Evolutionary conservation across 2,797 vertebrate species (phyloP).

Genomic region (Gambelia wislizenii): DNA sequence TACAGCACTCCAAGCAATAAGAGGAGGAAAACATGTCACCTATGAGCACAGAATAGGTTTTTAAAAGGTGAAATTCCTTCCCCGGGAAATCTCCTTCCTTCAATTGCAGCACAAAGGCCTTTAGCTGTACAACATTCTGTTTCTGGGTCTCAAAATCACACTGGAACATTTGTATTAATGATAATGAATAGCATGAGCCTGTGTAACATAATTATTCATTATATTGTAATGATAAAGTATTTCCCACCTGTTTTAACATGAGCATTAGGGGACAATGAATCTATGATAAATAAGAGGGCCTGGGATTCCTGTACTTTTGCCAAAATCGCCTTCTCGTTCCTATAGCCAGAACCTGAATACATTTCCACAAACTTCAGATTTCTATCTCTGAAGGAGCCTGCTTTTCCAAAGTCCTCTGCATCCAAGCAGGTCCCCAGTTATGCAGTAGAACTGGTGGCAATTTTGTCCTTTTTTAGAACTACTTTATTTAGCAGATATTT

Average conservation of each 20-base stretch:
- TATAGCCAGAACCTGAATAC: background rate
- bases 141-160: background rate
- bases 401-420: background rate
- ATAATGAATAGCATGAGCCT: constrained; percentile 7
- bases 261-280: background rate
- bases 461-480: background rate
- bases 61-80: background rate
- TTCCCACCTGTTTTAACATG: constrained; percentile 34
- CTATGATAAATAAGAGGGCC: background rate
- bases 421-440: background rate
- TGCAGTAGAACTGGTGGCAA: background rate
- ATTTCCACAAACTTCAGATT: background rate
- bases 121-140: background rate
- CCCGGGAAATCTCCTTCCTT: background rate
- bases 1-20: constrained; percentile 35
- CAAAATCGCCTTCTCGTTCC: background rate
- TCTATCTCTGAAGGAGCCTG: background rate
- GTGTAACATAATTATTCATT: constrained; percentile 32
- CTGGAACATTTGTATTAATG: constrained; percentile 19
- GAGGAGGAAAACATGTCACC: constrained; percentile 17
- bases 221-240: constrained; percentile 18
- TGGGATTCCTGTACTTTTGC: background rate
- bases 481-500: background rate
- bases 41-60: background rate
- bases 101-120: background rate